These are phyloP conservation scores for Temnothorax longispinosus DNA, from an alignment of 1,140 invertebrate species.

Conservation along the genomic window DNA sequence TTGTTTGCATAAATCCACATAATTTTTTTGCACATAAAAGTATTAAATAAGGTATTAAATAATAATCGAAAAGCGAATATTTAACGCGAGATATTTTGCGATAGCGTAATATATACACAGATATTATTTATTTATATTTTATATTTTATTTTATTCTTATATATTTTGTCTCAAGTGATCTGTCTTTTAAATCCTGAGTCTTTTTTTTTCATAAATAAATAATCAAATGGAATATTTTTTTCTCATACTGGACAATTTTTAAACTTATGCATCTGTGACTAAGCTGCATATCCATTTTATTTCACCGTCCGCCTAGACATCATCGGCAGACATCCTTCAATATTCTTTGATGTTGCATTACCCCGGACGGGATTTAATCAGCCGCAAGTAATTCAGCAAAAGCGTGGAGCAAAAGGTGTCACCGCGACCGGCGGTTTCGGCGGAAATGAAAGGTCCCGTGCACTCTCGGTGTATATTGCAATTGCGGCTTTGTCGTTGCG, in stretches of 20 bases:
- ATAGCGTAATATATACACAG: no score
- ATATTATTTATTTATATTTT: no score
- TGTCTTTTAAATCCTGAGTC: no score
- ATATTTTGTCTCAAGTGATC: no score
- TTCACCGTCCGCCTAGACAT: conserved; percentile 9
- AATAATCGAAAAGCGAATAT: no score
- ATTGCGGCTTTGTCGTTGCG: conserved; percentile 28
- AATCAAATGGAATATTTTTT: background rate
- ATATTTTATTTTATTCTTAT: no score
- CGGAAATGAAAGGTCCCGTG: conserved; percentile 45
- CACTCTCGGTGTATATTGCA: conserved; percentile 21
- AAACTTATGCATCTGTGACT: background rate
- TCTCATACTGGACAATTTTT: background rate
- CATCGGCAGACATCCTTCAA: conserved; percentile 18
- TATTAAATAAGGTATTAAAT: no score
- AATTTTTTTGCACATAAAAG: background rate
- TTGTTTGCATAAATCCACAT: background rate
- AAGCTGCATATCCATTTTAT: background rate
- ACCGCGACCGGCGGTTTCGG: conserved; percentile 23
- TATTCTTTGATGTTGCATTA: conserved; percentile 55
- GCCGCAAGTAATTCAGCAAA: conserved; percentile 38
- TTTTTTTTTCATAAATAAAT: no score
- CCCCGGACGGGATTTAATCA: conserved; percentile 25
- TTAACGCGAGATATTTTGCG: no score
- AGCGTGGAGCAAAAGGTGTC: conserved; percentile 34